Base-by-base conservation (phyloP, 2,113 vertebrate genomes). In the Peucedramus taeniatus region DNA sequence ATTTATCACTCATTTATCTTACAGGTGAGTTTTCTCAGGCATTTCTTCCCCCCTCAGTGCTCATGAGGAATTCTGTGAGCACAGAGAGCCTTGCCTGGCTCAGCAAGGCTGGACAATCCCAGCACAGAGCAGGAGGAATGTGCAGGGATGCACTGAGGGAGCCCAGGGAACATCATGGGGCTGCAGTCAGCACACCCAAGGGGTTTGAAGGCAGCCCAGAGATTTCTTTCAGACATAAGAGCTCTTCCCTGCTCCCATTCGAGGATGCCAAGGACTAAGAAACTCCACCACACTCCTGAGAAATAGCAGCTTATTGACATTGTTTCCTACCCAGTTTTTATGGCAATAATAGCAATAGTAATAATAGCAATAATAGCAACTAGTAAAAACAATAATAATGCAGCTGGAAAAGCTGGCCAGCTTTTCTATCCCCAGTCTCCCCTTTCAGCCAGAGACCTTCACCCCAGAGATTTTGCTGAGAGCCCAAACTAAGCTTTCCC, bases 61-160 rank as follows among this genome's bases (percentile, higher is more conserved):
- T 83, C 47, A 2, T 11, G n/a, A 81, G 54, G 45, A 84, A 33
- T 42, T 71, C 26, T 26, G n/a, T 16, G 45, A 90, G 40, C 40
- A 10, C 11, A 16, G 33, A 23, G 35, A 68, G 72, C 51, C 35
- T 68, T 70, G 47, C 37, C 51, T 79, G 47, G n/a, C 69, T 59
- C 65, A 65, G 65, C 14, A 70, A 42, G 26, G 64, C 33, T 71
- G 44, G 30, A 30, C 35, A 57, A 24, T 33, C 37, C 49, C 61
- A 64, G 66, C 70, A 28, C 20, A 16, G 57, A 54, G 59, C 68
- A 74, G 69, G 12, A 77, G 35, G 24, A 30, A 14, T 10, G 2
- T 0, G 15, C 4, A 31, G 6, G 9, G 23, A 8, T 54, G 37
- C 0, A 4, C 65, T 42, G 39, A 47, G 70, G 47, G 0, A 4